Conservation (phyloP, 2,888 invertebrate species). For the Glyphotaelius pellucidus region DNA sequence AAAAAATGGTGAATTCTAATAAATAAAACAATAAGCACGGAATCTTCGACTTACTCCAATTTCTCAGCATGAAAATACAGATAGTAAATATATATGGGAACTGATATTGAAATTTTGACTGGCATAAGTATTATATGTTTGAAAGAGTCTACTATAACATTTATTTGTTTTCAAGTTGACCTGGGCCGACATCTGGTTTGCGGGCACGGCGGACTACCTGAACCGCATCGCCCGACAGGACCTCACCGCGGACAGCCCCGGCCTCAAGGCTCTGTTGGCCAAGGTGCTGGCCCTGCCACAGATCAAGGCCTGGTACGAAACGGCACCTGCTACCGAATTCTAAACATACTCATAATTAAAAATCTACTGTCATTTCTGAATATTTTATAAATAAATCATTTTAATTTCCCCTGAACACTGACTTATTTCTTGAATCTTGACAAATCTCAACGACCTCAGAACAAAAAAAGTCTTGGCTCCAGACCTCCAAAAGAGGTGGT, state of each 20-base stretch:
- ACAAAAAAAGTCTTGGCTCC: not conserved
- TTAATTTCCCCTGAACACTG: not conserved
- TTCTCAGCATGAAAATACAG: not conserved
- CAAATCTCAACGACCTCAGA: not conserved
- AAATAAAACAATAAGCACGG: not conserved
- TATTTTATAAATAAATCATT: not conserved
- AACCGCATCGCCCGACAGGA: constrained; percentile 72
- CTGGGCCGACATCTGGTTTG: constrained; percentile 78
- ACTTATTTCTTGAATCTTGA: not conserved
- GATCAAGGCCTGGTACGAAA: constrained; percentile 78
- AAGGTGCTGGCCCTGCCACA: constrained; percentile 74
- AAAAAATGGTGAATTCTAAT: not conserved
- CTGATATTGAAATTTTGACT: not conserved
- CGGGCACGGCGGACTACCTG: constrained; percentile 73
- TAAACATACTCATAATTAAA: not conserved
- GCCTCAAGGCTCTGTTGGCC: constrained; percentile 74
- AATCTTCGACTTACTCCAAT: not conserved
- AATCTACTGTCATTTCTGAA: not conserved
- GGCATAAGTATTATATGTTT: not conserved
- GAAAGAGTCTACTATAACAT: not conserved
- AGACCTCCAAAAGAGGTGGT: not conserved
- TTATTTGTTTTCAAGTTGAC: constrained; percentile 69
- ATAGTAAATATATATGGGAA: not conserved
- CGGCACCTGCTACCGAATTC: constrained; percentile 73
- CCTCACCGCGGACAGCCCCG: constrained; percentile 74